These are phyloP conservation scores for Drosophila persimilis DNA, from an alignment of 1,140 invertebrate species.

Conservation along the genomic window DNA sequence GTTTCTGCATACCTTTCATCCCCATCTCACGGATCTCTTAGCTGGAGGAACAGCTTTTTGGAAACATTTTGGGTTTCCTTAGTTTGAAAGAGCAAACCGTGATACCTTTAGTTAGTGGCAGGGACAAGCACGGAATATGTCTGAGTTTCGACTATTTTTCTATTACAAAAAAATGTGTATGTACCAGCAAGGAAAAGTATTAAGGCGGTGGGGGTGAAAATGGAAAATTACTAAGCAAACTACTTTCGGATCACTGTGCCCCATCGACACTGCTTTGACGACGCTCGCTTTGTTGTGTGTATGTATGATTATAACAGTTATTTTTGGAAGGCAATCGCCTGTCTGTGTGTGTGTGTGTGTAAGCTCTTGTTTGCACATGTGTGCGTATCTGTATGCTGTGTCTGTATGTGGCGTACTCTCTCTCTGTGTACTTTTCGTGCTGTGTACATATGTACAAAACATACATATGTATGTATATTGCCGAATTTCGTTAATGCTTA, in stretches of 20 bases:
- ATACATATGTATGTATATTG: background rate
- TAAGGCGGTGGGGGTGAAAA: background rate
- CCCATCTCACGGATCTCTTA: no score
- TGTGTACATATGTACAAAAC: slow-evolving; percentile 16
- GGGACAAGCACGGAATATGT: no score
- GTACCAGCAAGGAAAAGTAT: no score
- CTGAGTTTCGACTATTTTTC: no score
- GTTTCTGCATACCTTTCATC: no score
- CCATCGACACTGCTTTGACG: slow-evolving; percentile 39
- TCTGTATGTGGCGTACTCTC: background rate
- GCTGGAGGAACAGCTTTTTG: no score
- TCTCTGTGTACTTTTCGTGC: slow-evolving; percentile 43
- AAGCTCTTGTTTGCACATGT: slow-evolving; percentile 58
- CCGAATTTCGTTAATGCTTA: background rate
- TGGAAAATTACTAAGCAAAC: background rate
- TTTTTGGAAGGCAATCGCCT: slow-evolving; percentile 58
- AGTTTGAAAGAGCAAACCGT: no score
- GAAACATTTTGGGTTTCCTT: no score
- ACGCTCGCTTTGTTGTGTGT: slow-evolving; percentile 41
- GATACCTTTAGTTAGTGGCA: no score
- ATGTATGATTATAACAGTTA: slow-evolving; percentile 67
- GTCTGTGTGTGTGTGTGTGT: slow-evolving; percentile 4
- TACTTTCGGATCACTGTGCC: slow-evolving; percentile 29
- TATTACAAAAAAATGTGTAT: no score
- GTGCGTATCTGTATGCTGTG: slow-evolving; percentile 3